These are phyloP conservation scores for Sarcophaga caerulescens DNA, from an alignment of 2,888 invertebrate genomes.

Conservation along the genomic window DNA sequence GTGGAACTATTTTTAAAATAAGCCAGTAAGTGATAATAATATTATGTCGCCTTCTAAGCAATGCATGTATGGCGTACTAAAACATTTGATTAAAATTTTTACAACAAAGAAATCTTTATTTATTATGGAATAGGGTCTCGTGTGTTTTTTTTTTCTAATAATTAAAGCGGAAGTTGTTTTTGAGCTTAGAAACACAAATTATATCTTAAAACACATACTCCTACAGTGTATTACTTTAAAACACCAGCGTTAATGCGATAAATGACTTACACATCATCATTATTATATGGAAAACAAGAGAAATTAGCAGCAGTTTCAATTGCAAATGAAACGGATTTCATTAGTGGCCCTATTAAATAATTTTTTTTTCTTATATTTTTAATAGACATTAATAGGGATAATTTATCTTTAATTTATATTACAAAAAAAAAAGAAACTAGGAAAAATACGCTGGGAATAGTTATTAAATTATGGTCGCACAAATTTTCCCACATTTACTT, in stretches of 20 bases:
- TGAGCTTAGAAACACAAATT: not conserved
- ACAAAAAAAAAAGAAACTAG: no score
- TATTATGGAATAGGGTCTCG: not conserved
- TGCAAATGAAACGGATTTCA: not conserved
- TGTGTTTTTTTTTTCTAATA: not conserved
- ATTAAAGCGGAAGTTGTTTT: slow-evolving; percentile 36
- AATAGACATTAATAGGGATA: no score
- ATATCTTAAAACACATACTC: no score
- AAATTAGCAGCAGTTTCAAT: not conserved
- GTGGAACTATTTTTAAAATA: no score
- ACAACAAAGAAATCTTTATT: not conserved
- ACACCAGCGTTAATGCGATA: no score
- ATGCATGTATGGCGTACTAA: not conserved
- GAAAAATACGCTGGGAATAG: not conserved
- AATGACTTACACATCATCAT: not conserved
- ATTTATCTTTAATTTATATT: no score
- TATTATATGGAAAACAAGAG: not conserved
- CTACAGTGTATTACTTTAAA: no score
- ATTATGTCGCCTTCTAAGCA: not conserved
- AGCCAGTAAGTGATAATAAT: no score
- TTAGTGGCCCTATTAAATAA: not conserved
- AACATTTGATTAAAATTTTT: not conserved
- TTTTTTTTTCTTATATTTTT: not conserved
- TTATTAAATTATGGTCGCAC: not conserved
- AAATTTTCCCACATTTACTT: not conserved